These are phyloP conservation scores for Cydia fagiglandana DNA, from an alignment of 1,140 invertebrate species.

Conservation along the genomic window DNA sequence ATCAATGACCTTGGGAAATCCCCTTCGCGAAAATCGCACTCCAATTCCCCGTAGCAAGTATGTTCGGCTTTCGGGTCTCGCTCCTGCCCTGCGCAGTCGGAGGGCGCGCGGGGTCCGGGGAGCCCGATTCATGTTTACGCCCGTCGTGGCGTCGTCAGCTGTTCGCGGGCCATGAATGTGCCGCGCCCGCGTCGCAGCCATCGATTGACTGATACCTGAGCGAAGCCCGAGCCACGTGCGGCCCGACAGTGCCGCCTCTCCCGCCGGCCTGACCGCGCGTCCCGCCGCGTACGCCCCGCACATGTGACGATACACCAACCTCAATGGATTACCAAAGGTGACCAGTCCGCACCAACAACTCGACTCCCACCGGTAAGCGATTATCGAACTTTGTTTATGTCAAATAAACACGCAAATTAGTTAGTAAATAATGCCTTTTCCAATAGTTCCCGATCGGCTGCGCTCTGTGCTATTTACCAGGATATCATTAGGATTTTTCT, in stretches of 20 bases:
- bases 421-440: slow-evolving; percentile 51
- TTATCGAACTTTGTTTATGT: slow-evolving; percentile 4
- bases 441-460: slow-evolving; percentile 53
- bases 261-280: slow-evolving; percentile 58
- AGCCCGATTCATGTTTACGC: slow-evolving; percentile 73
- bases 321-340: slow-evolving; percentile 70
- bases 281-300: slow-evolving; percentile 49
- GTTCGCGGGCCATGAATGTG: slow-evolving; percentile 71
- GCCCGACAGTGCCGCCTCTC: slow-evolving; percentile 33
- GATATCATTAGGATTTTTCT: slow-evolving; percentile 53
- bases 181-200: slow-evolving; percentile 63
- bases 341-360: slow-evolving; percentile 49
- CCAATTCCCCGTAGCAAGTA: slow-evolving; percentile 2
- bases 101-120: slow-evolving; percentile 32
- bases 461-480: slow-evolving; percentile 57
- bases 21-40: background rate
- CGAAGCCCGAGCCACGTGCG: slow-evolving; percentile 53
- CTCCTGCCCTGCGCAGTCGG: slow-evolving; percentile 21
- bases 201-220: slow-evolving; percentile 69
- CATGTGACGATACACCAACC: slow-evolving; percentile 45
- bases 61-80: background rate
- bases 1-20: slow-evolving; percentile 4
- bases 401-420: slow-evolving; percentile 32
- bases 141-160: slow-evolving; percentile 73
- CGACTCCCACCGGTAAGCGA: slow-evolving; percentile 51